Evolutionary conservation across 2,888 invertebrate species (phyloP).

Genomic region (Mactromeris polynyma): DNA sequence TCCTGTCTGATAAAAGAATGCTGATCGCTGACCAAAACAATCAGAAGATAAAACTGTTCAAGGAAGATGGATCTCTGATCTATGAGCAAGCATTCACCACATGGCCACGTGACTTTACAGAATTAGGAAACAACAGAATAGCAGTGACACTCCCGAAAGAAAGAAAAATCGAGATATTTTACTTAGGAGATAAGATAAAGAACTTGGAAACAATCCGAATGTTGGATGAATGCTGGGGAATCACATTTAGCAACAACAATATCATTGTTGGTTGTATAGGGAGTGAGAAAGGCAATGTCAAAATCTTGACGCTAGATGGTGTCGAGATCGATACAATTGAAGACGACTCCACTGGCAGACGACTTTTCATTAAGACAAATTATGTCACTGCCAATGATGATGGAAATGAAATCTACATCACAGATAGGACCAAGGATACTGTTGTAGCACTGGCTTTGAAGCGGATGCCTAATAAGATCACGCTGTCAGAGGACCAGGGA

Average conservation of each 20-base stretch:
- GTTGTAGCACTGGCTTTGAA: conserved; percentile 56
- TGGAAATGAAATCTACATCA: conserved; percentile 66
- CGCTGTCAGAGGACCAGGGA: conserved; percentile 58
- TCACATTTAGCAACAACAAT: conserved; percentile 57
- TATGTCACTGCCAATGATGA: conserved; percentile 62
- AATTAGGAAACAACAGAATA: conserved; percentile 64
- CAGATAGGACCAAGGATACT: conserved; percentile 68
- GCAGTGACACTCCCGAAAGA: conserved; percentile 69
- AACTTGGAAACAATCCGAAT: conserved; percentile 66
- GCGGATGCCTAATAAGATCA: conserved; percentile 7
- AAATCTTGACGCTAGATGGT: conserved; percentile 66
- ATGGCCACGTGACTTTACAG: conserved; percentile 69
- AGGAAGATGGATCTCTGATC: conserved; percentile 55
- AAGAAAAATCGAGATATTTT: conserved; percentile 69
- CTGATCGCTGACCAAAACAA: conserved; percentile 69
- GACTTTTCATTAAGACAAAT: conserved; percentile 70
- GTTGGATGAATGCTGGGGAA: conserved; percentile 71
- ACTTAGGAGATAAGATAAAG: conserved; percentile 65
- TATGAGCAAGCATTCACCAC: conserved; percentile 68
- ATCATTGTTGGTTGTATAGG: conserved; percentile 67
- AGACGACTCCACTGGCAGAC: conserved; percentile 61
- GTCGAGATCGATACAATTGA: conserved; percentile 65
- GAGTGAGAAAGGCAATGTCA: conserved; percentile 64
- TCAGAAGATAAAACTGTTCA: conserved; percentile 69
- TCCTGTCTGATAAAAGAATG: conserved; percentile 62